A percentile compares a stretch with the other conserved stretches of the same genome.
Conservation (phyloP, 1,140 invertebrate species). For the Coenobita brevimanus region DNA sequence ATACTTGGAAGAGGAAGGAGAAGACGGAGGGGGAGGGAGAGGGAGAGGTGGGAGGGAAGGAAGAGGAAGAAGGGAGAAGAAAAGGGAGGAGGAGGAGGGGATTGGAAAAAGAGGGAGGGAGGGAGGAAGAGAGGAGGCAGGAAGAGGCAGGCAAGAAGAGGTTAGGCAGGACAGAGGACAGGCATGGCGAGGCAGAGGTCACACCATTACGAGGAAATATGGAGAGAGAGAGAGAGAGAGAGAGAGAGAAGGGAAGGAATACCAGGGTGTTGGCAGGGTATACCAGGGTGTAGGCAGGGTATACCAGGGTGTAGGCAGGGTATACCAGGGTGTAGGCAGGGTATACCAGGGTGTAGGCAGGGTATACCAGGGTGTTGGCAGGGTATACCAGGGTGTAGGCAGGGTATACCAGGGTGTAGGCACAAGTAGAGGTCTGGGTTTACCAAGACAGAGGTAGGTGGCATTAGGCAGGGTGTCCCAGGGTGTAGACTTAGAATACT, state of each 20-base stretch:
- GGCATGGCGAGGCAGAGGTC: conserved; percentile 23
- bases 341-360: too few relatives aligned
- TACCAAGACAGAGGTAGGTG: too few relatives aligned
- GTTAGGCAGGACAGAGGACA: background rate
- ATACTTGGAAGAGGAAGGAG: too few relatives aligned
- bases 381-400: too few relatives aligned
- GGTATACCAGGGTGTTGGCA: too few relatives aligned
- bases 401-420: too few relatives aligned
- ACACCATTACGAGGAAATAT: background rate
- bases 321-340: too few relatives aligned
- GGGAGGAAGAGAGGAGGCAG: background rate
- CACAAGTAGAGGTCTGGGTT: too few relatives aligned
- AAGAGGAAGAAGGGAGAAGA: background rate
- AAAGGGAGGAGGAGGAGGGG: background rate
- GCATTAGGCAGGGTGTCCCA: too few relatives aligned
- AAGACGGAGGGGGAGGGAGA: too few relatives aligned
- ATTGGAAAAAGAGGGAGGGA: background rate
- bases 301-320: background rate
- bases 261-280: background rate
- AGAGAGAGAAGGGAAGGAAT: background rate
- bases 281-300: background rate
- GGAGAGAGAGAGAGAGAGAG: background rate
- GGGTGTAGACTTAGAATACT: too few relatives aligned
- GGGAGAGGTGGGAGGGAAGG: background rate
- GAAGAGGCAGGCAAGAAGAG: background rate